Percentiles rank a stretch among this genome's conserved stretches.
Evolutionary conservation across 1,140 invertebrate species (phyloP).

Genomic region (Pissodes strobi): DNA sequence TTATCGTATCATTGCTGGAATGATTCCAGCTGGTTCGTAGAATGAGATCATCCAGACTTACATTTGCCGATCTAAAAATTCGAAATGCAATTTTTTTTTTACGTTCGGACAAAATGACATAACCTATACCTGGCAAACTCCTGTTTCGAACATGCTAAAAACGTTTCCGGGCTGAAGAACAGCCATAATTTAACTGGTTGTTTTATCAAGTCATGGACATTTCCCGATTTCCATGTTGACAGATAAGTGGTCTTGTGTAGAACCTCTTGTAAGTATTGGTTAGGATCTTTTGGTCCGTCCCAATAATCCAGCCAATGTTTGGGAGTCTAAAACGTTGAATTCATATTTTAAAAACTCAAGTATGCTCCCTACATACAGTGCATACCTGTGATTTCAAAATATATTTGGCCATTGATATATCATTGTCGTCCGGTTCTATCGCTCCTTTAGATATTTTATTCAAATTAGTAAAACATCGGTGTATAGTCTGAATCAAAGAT

Average conservation of each 20-base stretch:
- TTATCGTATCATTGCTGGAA: slow-evolving; percentile 51
- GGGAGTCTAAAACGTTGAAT: slow-evolving; percentile 76
- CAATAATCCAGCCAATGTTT: slow-evolving; percentile 73
- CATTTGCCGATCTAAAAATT: slow-evolving; percentile 47
- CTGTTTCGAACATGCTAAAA: slow-evolving; percentile 83
- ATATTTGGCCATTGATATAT: slow-evolving; percentile 60
- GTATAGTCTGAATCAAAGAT: slow-evolving; percentile 59
- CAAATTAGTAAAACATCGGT: slow-evolving; percentile 63
- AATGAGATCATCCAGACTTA: slow-evolving; percentile 11
- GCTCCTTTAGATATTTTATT: slow-evolving; percentile 68
- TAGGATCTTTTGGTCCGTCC: slow-evolving; percentile 75
- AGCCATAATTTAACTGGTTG: slow-evolving; percentile 72
- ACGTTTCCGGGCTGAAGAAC: slow-evolving; percentile 78
- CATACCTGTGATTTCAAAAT: slow-evolving; percentile 65
- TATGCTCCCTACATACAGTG: too few relatives aligned
- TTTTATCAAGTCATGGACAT: slow-evolving; percentile 55
- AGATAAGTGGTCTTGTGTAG: slow-evolving; percentile 64
- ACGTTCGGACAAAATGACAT: neutral
- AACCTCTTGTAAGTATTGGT: slow-evolving; percentile 72
- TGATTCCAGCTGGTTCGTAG: slow-evolving; percentile 57
- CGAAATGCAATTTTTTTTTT: slow-evolving; percentile 50
- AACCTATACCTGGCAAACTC: slow-evolving; percentile 68
- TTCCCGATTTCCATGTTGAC: slow-evolving; percentile 50
- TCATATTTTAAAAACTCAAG: too few relatives aligned
- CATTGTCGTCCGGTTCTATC: slow-evolving; percentile 59